Evolutionary conservation across 2,797 vertebrate species (phyloP), one percentile per base, ranked within the genome.

Genomic region (Sparidentex hasta): DNA sequence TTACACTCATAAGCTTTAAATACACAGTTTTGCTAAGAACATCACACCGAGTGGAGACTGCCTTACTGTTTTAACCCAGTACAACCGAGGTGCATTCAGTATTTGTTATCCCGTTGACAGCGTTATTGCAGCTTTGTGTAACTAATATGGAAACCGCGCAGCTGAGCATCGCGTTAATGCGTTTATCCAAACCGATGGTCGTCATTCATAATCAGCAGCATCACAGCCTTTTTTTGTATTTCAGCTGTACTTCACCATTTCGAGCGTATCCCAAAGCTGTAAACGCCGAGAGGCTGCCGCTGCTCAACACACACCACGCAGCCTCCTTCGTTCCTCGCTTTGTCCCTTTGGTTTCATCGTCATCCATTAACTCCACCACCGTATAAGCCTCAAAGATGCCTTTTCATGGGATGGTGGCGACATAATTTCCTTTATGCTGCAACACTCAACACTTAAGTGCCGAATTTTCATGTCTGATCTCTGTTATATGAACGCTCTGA

Each of bases 391-490:
- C 64, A 76, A 65, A 76, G 67, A 74, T 80, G 82, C 82, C 87
- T 88, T 89, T 82, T 82, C 38, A 38, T 71, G 11, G 66, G 5
- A 79, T 55, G 17, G 66, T 9, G 69, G 67, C 7, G 0, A 81
- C 72, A 81, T 69, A 76, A 71, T 74, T 84, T 5, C n/a, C 29
- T 81, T 87, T 86, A 43, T 77, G 73, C 74, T 77, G 82, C 68
- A 78, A 81, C 85, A 82, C 86, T 71, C 33, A 83, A 85, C 86
- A 85, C 85, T 47, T 11, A 90, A 93, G 91, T 92, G 92, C 90
- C 84, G 54, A 80, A 56, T 65, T 62, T 12, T 81, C 58, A 80
- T 62, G 0, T 69, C 46, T 51, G 47, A 80, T 57, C 63, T 71
- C 71, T 59, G 33, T 74, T 38, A 71, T 68, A 18, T 65, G 16